Evolutionary conservation across 2,888 invertebrate species (phyloP), one percentile per base, ranked within the genome.

Genomic region (Atethmia centrago): DNA sequence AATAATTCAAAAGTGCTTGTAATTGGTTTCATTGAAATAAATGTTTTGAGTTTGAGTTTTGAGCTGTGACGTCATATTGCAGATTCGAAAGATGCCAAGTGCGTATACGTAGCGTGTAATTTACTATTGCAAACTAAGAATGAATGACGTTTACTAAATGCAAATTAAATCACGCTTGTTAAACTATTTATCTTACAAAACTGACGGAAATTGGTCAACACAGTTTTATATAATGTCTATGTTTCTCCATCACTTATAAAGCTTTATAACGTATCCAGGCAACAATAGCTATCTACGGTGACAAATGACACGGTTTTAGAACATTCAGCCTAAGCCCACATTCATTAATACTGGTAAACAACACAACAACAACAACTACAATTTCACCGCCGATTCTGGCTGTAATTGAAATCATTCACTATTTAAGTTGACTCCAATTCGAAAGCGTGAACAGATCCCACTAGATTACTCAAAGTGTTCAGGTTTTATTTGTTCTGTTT

Each of bases 401-500:
- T 51, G 10, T 51, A 51, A 51, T 51, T 0, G 36, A 36, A 36
- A 36, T 7, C 36, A 36, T 31, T 21, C 55, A 36, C 65, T 71
- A 56, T 66, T 49, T 67, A 58, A 66, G 47, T 16, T 25, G 49
- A 72, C 58, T 53, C 2, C 53, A 42, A 71, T 64, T 67, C 10
- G 10, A 47, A 53, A 61, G 12, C 25, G 53, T 25, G 53, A 65
- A 56, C 62, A 45, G 66, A 56, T 63, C 4, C 51, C 51, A 56
- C 62, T 65, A 71, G 45, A 45, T 76, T 67, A 71, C 55, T 76
- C 56, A 53, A 63, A 56, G 65, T 76, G 62, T 28, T 56, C 40
- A 53, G 64, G 25, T 47, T 49, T 66, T 76, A 78, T 77, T 78
- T 63, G 63, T 78, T 64, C 58, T 53, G 51, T 51, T 67, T 51